Evolutionary conservation across 2,888 invertebrate species (phyloP), one percentile per base, ranked within the genome.

Genomic region (Drosophila incognita): DNA sequence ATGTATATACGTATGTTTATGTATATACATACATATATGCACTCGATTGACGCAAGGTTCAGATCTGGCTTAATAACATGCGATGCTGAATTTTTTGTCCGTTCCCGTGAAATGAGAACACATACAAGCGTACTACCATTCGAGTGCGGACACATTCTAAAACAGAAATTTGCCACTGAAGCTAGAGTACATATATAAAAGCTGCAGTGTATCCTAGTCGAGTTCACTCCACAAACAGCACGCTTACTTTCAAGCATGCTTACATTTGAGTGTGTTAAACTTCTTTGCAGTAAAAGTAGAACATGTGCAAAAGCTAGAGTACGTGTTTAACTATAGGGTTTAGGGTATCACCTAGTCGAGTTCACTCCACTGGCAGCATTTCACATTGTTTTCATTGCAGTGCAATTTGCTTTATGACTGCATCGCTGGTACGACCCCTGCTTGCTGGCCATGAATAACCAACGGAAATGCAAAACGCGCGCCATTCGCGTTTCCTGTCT

Each of bases 371-470:
- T 15, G 2, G 4, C 8, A 24, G 15, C 46, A 46, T 4, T 24
- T 1, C 27, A 46, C 21, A 24, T 24, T 27, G 24, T 4, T 46
- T 46, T 46, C 8, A 46, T 76, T 68, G 18, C 69, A 67, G 64
- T 69, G 60, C 40, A 67, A 51, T 72, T 79, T 53, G 59, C 53
- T 65, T 81, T 75, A 70, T 79, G 68, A 63, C 71, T 71, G 53
- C 51, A 66, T 61, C 21, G 59, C 73, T 53, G 53, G 54, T 62
- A 56, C 49, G 35, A 21, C 63, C 63, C 56, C 66, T 76, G 68
- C 69, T 72, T 68, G 81, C 79, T 86, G 87, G 73, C 84, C 82
- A 79, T 88, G 89, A 86, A 84, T 79, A 86, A 66, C 72, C 66
- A 81, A 64, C 83, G 82, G 89, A 88, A 83, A 86, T 79, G 87